Base-by-base conservation (phyloP, 2,113 vertebrate genomes). In the Chloroceryle aenea region DNA sequence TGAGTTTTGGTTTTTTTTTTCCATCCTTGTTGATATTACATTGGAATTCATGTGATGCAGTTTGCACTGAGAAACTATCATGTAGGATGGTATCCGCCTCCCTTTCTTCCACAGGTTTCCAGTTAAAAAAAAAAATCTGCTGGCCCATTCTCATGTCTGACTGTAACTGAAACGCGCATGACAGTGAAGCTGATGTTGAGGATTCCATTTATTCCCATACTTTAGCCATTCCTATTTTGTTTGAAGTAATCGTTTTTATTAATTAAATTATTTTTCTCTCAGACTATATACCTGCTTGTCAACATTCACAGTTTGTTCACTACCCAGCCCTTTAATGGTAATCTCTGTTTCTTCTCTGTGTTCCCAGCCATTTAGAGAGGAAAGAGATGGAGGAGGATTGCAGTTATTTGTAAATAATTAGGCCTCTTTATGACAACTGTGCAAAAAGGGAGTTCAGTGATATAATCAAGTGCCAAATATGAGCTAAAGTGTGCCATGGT, bases 391-490 rank as follows among this genome's bases (percentile, higher is more conserved):
- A 85, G 36, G 47, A 80, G 42, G 23, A 74, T 67, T 91, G 50
- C 77, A 58, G 78, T 73, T 93, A 66, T 56, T 40, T 93, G 74
- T 73, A 87, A 89, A 89, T 91, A 94, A 89, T 93, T 50, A 73
- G 62, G 29, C 87, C 59, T 59, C 50, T 91, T 78, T 25, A 32
- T 66, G 55, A 59, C 85, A 95, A 58, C 66, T 87, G 85, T 69
- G 40, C 45, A 82, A 66, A 30, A 45, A 85, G 78, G 82, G 53
- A 62, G 10, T 66, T 87, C 71, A 42, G 45, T 4, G 2, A 68
- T 87, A 36, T 63, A 73, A 83, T 80, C 45, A 83, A 85, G 69
- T 59, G 34, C 45, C 81, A 91, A 58, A 68, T 83, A 52, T 26
- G 50, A 83, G 25, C 36, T 78, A 85, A 27, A 2, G 0, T 77